These are phyloP conservation scores for Cyphomyrus discorhynchus DNA, from an alignment of 2,113 vertebrate genomes.

Conservation along the genomic window DNA sequence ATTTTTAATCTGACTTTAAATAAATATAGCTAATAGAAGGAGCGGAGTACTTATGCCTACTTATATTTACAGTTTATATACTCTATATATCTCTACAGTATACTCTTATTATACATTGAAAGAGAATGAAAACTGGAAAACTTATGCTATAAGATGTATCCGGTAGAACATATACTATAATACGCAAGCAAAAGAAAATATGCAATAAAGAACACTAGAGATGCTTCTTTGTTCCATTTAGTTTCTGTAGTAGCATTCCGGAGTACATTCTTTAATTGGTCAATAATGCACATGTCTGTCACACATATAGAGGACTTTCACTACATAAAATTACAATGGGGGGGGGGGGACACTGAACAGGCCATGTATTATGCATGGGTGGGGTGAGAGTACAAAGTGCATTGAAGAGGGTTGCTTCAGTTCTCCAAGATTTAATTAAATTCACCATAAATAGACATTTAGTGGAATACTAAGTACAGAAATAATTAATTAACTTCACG, in stretches of 20 bases:
- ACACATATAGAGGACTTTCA: slow-evolving; percentile 6
- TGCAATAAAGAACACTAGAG: not conserved
- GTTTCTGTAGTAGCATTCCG: not conserved
- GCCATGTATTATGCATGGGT: slow-evolving; percentile 15
- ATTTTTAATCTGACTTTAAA: too few species aligned
- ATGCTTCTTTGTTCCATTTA: not conserved
- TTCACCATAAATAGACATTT: slow-evolving; percentile 19
- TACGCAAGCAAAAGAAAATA: not conserved
- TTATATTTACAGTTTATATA: not conserved
- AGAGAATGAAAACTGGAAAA: not conserved
- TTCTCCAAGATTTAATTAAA: slow-evolving; percentile 20
- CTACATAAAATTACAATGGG: not conserved
- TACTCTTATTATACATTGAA: not conserved
- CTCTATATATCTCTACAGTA: too few species aligned
- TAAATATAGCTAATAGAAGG: not conserved
- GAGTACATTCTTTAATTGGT: not conserved
- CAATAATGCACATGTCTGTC: slow-evolving; percentile 18
- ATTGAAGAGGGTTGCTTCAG: slow-evolving; percentile 7
- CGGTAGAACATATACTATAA: not conserved
- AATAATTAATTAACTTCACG: slow-evolving; percentile 23
- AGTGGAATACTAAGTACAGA: slow-evolving; percentile 2
- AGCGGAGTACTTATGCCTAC: not conserved
- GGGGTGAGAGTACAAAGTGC: not conserved
- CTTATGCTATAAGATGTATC: not conserved
- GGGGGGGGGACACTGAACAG: not conserved